Base-by-base conservation (phyloP, 2,797 vertebrate species). In the Halcyon smyrnensis region DNA sequence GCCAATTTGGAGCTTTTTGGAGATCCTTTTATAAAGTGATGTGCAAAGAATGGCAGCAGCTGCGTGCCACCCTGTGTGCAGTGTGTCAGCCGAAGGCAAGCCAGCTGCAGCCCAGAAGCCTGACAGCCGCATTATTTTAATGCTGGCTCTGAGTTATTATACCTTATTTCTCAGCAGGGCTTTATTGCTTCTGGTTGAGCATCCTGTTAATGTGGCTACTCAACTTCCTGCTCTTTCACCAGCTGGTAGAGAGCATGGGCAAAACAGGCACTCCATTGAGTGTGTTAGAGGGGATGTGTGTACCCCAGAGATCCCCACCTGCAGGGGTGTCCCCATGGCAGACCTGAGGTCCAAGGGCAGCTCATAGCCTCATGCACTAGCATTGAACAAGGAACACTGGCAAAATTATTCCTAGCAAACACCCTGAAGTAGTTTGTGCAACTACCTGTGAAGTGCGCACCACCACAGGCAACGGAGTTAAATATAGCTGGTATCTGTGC, bases 91-190 rank as follows among this genome's bases (percentile, higher is more conserved):
- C 5, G 48, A 63, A 68, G 80, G 64, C 34, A 73, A 75, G 74
- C 78, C 94, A 96, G 87, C 94, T 97, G 91, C 74, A 74, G 65
- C 73, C 87, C 57, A 41, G 77, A 59, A 91, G 53, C 82, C 89
- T 43, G 81, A 15, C 4, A 77, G 82, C 65, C 11, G 1, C 57
- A 77, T 87, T 95, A n/a, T 60, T 60, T 15, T 19, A 70, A 34
- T 37, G 48, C 48, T 87, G 53, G 8, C 57, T 53, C 18, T 0
- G 1, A 60, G 68, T 69, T 90, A 78, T 95, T 94, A 50, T 53
- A 75, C 57, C 50, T 95, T 45, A 88, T 75, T 95, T 94, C 96
- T 81, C 93, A 96, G 87, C 87, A 95, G 83, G 94, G 48, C 12
- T 3, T 68, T 57, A 68, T 63, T 91, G 87, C 75, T 85, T 59